Percentiles rank a stretch among this genome's conserved stretches.
Conservation (phyloP, 2,113 vertebrate species). For the Petrocephalus microphthalmus region DNA sequence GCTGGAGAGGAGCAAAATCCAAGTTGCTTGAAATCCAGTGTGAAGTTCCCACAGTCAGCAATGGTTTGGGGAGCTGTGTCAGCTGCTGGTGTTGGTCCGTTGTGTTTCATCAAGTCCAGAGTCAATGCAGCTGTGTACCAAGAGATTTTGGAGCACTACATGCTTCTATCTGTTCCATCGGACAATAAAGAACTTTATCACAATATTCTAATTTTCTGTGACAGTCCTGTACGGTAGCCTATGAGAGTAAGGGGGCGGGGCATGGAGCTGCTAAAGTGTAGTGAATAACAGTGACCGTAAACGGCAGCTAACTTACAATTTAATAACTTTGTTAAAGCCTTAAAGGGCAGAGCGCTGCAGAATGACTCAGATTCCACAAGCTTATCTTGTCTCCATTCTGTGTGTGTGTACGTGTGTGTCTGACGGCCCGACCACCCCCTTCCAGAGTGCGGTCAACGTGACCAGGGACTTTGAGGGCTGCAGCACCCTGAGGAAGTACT, state of each 20-base stretch:
- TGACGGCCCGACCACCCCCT: conserved; percentile 2
- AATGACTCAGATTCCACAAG: not conserved
- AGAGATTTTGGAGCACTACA: too few relatives aligned
- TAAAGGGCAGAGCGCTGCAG: not conserved
- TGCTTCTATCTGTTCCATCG: too few relatives aligned
- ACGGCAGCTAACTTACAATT: not conserved
- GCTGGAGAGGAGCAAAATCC: too few relatives aligned
- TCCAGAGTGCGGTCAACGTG: conserved; percentile 73
- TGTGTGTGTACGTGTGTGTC: not conserved
- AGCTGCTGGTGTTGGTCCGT: too few relatives aligned
- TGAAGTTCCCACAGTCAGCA: too few relatives aligned
- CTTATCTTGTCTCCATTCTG: not conserved
- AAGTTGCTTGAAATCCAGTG: too few relatives aligned
- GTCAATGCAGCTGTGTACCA: too few relatives aligned
- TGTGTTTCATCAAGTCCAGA: too few relatives aligned
- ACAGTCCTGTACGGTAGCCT: not conserved
- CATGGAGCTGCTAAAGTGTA: not conserved
- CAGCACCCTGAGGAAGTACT: conserved; percentile 90
- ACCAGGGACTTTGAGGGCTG: conserved; percentile 94
- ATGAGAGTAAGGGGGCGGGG: not conserved
- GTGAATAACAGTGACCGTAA: not conserved
- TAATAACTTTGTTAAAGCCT: not conserved
- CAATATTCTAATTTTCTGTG: too few relatives aligned
- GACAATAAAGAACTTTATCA: too few relatives aligned
- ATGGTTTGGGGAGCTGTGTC: too few relatives aligned